phyloP scores from a whole-genome alignment of 2,797 vertebrate species.

The Momotus momota region DNA sequence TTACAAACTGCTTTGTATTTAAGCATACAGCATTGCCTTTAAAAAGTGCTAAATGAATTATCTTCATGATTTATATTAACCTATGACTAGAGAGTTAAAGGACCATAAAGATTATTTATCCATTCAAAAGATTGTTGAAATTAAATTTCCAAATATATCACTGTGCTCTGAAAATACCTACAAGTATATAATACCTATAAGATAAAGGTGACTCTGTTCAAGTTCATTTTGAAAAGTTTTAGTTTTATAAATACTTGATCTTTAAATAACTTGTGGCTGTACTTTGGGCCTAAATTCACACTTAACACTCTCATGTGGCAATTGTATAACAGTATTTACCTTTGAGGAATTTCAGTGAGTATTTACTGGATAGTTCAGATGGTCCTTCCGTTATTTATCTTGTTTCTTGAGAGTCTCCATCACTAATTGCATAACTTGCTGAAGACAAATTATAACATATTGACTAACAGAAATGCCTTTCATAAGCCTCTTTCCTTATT shows the following conservation, averaged over 20 bases:
- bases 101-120: neutral
- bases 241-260: neutral
- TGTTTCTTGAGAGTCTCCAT: neutral
- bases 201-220: neutral
- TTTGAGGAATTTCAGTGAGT: neutral
- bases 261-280: neutral
- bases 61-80: neutral
- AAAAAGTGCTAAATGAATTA: neutral
- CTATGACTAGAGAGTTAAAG: neutral
- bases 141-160: neutral
- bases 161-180: neutral
- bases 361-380: neutral
- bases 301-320: neutral
- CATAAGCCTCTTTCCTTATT: neutral
- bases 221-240: neutral
- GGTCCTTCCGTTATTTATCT: neutral
- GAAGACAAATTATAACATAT: neutral
- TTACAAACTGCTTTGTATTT: fast-evolving
- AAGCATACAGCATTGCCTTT: neutral
- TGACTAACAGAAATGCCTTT: neutral
- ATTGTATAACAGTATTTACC: neutral
- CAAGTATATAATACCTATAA: neutral
- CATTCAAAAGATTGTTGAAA: neutral
- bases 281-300: neutral
- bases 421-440: neutral